Evolutionary conservation across 2,113 vertebrate genomes (phyloP).

Genomic region (Chaenogobius annularis): DNA sequence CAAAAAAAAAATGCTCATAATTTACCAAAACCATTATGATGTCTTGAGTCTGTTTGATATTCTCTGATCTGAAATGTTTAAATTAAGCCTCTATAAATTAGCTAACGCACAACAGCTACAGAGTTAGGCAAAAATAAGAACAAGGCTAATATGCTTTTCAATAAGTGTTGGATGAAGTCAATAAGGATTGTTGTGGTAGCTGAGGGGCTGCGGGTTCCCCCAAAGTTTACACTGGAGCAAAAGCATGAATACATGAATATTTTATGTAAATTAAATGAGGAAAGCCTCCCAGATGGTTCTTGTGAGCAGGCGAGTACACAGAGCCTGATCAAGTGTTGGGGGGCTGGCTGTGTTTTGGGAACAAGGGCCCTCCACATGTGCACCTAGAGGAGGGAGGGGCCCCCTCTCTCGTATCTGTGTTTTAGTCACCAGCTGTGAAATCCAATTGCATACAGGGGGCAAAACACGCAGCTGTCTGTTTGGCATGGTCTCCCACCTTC

Average conservation of each 20-base stretch:
- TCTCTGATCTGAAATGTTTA: neutral
- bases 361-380: conserved; percentile 47
- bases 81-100: neutral
- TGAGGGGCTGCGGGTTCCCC: conserved; percentile 59
- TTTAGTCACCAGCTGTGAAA: conserved; percentile 65
- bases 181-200: conserved; percentile 53
- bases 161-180: conserved; percentile 32
- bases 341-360: conserved; percentile 19
- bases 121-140: neutral
- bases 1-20: neutral
- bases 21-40: neutral
- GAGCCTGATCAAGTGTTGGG: conserved; percentile 39
- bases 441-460: conserved; percentile 45
- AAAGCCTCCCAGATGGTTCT: conserved; percentile 67
- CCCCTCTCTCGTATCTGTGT: conserved; percentile 40
- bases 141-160: neutral
- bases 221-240: conserved; percentile 50
- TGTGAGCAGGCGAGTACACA: conserved; percentile 25
- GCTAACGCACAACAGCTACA: neutral
- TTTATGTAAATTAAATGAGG: conserved; percentile 68
- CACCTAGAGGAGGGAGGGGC: conserved; percentile 9
- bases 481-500: conserved; percentile 59
- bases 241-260: conserved; percentile 67
- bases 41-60: neutral
- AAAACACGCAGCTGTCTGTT: conserved; percentile 64